Percentiles rank a stretch among this genome's conserved stretches.
phyloP scores from a whole-genome alignment of 2,888 invertebrate species.

The Baccha elongata region DNA sequence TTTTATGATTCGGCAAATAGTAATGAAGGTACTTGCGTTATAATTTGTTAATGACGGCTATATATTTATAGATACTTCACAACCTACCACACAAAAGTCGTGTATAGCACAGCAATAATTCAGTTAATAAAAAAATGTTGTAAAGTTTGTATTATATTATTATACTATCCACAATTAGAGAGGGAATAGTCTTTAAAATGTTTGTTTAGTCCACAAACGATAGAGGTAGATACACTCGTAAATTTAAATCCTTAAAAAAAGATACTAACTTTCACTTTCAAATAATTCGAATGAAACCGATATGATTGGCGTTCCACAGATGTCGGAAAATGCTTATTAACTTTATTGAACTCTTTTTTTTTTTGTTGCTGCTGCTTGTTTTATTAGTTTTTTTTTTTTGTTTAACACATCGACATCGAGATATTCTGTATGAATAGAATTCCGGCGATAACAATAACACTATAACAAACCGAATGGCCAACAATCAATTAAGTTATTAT shows the following conservation, averaged over 20 bases:
- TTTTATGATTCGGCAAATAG: slow-evolving; percentile 63
- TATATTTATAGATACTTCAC: slow-evolving; percentile 27
- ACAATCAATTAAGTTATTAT: slow-evolving; percentile 46
- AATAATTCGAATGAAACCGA: slow-evolving; percentile 3
- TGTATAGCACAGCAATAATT: slow-evolving; percentile 50
- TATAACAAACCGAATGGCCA: slow-evolving; percentile 49
- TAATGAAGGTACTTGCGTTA: slow-evolving; percentile 18
- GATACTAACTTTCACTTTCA: slow-evolving; percentile 60
- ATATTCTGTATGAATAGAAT: slow-evolving; percentile 18
- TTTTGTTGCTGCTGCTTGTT: slow-evolving; percentile 44
- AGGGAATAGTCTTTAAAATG: slow-evolving; percentile 50
- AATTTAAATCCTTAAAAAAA: slow-evolving; percentile 33
- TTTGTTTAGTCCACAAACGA: slow-evolving; percentile 20
- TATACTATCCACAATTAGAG: slow-evolving; percentile 17
- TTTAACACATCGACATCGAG: slow-evolving; percentile 51
- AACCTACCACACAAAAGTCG: slow-evolving; percentile 28
- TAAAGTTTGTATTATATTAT: slow-evolving; percentile 42
- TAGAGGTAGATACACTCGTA: slow-evolving; percentile 54
- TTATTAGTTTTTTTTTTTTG: slow-evolving; percentile 66
- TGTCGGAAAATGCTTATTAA: slow-evolving; percentile 61
- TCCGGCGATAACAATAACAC: slow-evolving; percentile 38
- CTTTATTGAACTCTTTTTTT: slow-evolving; percentile 63
- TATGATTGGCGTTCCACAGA: slow-evolving; percentile 6
- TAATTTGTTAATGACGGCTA: slow-evolving; percentile 22
- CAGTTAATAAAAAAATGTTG: slow-evolving; percentile 33